phyloP scores from a whole-genome alignment of 2,888 invertebrate genomes.

The Melinaea menophilus region DNA sequence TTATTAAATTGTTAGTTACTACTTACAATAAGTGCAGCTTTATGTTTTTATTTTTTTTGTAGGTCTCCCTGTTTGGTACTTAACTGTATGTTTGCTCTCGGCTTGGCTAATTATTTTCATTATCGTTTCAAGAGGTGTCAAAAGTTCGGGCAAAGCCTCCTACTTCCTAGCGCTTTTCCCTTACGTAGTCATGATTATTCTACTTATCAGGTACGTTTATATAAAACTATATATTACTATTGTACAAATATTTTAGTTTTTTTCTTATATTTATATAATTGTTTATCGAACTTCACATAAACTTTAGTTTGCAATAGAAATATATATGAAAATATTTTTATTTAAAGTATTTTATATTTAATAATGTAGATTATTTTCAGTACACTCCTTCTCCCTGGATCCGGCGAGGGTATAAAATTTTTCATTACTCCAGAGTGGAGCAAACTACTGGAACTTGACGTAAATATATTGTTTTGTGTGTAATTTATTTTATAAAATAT shows the following conservation, averaged over 20 bases:
- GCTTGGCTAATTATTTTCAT: conserved; percentile 85
- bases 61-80: conserved; percentile 82
- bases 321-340: conserved; percentile 3
- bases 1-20: neutral
- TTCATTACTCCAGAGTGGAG: conserved; percentile 89
- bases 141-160: conserved; percentile 88
- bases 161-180: conserved; percentile 94
- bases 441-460: conserved; percentile 82
- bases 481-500: neutral
- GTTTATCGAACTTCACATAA: too few relatives aligned
- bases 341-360: neutral
- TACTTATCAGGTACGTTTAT: conserved; percentile 78
- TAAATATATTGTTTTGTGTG: conserved; percentile 45
- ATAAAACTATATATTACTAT: neutral
- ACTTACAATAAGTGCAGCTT: neutral
- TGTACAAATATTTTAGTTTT: neutral
- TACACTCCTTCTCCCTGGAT: conserved; percentile 83
- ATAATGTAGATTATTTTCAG: conserved; percentile 46
- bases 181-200: conserved; percentile 84
- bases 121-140: conserved; percentile 84
- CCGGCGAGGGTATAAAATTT: conserved; percentile 84
- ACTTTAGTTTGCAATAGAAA: neutral
- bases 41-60: conserved; percentile 22
- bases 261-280: neutral
- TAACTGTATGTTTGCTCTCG: conserved; percentile 80